These are phyloP conservation scores for Myzus persicae DNA, from an alignment of 1,140 invertebrate genomes.

Conservation along the genomic window DNA sequence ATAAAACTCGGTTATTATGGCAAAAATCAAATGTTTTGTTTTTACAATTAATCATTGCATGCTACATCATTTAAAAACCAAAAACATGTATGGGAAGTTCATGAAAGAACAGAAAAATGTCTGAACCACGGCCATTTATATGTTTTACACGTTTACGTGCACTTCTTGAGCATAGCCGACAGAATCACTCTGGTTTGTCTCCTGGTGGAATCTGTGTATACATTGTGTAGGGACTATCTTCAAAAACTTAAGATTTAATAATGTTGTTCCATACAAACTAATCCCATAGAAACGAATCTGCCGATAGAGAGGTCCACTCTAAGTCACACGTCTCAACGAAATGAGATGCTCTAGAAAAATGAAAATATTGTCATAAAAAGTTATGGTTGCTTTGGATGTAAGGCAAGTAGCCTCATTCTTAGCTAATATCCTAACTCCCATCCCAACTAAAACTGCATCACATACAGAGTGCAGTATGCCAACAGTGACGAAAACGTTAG, in stretches of 20 bases:
- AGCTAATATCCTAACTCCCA: background rate
- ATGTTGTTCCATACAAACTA: background rate
- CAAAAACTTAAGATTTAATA: background rate
- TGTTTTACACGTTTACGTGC: background rate
- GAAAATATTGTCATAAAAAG: background rate
- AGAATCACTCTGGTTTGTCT: background rate
- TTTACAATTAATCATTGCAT: background rate
- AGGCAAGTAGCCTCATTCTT: no score
- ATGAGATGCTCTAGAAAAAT: background rate
- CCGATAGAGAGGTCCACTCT: background rate
- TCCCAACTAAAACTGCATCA: background rate
- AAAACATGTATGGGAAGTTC: background rate
- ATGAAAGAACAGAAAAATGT: background rate
- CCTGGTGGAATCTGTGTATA: background rate
- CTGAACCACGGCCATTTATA: background rate
- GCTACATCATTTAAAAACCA: background rate
- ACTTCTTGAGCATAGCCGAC: background rate
- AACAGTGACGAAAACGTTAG: background rate
- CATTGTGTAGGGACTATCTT: background rate
- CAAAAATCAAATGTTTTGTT: background rate
- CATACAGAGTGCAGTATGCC: background rate
- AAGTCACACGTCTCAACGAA: background rate
- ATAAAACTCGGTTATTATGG: background rate
- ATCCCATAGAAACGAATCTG: background rate
- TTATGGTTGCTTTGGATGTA: background rate